Conservation (phyloP, 2,888 invertebrate species). For the Lissocephala sabroskyi region DNA sequence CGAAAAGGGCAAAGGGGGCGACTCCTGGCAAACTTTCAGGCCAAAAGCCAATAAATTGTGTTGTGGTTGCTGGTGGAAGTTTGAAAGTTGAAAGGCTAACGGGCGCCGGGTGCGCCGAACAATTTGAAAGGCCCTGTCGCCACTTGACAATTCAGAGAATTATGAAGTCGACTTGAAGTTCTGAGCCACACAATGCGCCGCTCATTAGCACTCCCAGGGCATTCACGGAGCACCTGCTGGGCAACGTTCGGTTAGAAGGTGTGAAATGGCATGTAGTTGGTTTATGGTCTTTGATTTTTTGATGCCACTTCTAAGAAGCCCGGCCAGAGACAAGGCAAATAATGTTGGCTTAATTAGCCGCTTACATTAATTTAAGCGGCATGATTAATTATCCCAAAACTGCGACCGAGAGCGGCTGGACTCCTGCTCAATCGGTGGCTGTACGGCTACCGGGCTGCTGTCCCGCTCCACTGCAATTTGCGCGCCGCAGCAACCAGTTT, state of each 20-base stretch:
- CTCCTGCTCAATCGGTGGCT: slow-evolving; percentile 1
- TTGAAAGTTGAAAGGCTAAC: too few relatives aligned
- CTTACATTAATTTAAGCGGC: slow-evolving; percentile 68
- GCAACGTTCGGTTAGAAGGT: background rate
- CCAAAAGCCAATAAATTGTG: slow-evolving; percentile 51
- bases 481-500: slow-evolving; percentile 51
- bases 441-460: background rate
- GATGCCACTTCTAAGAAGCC: background rate
- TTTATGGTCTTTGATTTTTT: background rate
- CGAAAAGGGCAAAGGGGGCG: slow-evolving; percentile 27
- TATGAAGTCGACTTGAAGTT: slow-evolving; percentile 24
- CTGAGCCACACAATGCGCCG: slow-evolving; percentile 21
- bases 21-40: slow-evolving; percentile 29
- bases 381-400: slow-evolving; percentile 57
- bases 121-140: slow-evolving; percentile 6
- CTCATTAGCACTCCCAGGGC: slow-evolving; percentile 37
- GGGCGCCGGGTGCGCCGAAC: slow-evolving; percentile 60
- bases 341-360: slow-evolving; percentile 70
- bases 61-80: too few relatives aligned
- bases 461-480: slow-evolving; percentile 3
- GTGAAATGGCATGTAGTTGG: background rate
- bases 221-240: background rate
- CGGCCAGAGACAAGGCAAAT: slow-evolving; percentile 33
- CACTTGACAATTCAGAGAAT: slow-evolving; percentile 45
- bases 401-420: too few relatives aligned